Evolutionary conservation across 2,888 invertebrate genomes (phyloP), one percentile per base, ranked within the genome.

Genomic region (Drosophila mulleri): DNA sequence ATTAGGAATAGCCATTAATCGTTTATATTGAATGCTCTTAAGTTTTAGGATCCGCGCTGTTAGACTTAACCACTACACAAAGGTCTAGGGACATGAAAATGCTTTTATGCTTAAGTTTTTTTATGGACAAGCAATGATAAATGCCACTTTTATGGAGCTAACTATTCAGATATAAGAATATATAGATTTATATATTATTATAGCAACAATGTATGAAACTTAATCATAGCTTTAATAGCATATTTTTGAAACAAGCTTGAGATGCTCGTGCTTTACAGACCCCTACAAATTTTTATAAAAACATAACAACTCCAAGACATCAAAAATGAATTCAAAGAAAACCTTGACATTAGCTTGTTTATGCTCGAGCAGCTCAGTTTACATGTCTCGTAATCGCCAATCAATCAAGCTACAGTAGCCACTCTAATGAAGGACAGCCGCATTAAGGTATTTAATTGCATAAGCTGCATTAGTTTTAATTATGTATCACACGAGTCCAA

Each of bases 271-370:
- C 29, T 29, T 7, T 29, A 29, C 29, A 29, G 29, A 29, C 7
- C 7, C 8, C 29, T 8, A 29, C 8, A 29, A 8, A 9, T 29
- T 23, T 26, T 26, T 2, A 16, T 20, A 35, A 35, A 20, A 7
- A 14, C 32, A 50, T 14, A 18, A 1, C 12, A 50, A 23, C 20
- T n/a, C n/a, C n/a, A n/a, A 47, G 23, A 8, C 45, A 47, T 8
- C 18, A n/a, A 29, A 48, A 48, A 12, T 50, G 18, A 32, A 32
- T 32, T 18, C 48, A 18, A 6, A 6, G 48, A 45, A 26, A 67
- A 66, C 83, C 83, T 83, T 85, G 83, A 78, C 83, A 78, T 80
- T 78, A 80, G 85, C 72, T 32, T 35, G 20, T 50, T 50, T 20
- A 8, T 20, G 0, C 4, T 35, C 20, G 7, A 20, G 32, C 32